Evolutionary conservation across 2,888 invertebrate genomes (phyloP).

Genomic region (Sinotaia quadrata): DNA sequence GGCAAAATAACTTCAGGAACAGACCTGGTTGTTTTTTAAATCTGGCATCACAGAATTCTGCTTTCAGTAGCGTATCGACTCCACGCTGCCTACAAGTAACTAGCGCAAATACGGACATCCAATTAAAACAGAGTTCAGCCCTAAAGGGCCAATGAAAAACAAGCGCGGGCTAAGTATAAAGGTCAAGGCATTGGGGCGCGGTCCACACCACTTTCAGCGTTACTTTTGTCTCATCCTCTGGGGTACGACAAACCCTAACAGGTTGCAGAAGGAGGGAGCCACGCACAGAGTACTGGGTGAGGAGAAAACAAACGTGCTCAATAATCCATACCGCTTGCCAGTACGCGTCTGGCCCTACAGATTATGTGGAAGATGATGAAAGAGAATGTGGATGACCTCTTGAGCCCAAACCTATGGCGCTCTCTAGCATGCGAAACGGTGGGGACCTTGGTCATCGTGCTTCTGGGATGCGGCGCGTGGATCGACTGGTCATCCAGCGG

Average conservation of each 20-base stretch:
- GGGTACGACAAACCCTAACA: neutral
- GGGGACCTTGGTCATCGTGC: constrained; percentile 87
- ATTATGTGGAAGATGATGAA: constrained; percentile 45
- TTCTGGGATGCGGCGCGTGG: constrained; percentile 85
- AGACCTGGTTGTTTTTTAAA: too few species aligned
- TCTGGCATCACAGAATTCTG: neutral
- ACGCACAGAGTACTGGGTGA: too few species aligned
- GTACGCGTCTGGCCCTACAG: neutral
- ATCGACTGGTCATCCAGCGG: constrained; percentile 79
- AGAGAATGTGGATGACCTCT: constrained; percentile 53
- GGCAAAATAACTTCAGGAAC: too few species aligned
- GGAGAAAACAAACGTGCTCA: neutral
- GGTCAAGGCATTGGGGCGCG: constrained; percentile 3
- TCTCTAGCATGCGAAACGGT: constrained; percentile 88
- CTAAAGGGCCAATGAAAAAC: constrained; percentile 6
- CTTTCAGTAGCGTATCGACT: neutral
- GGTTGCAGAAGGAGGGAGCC: too few species aligned
- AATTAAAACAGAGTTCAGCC: neutral
- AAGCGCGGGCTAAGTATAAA: constrained; percentile 18
- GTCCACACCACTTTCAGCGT: neutral
- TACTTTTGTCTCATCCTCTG: constrained; percentile 1
- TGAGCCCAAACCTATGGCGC: constrained; percentile 78
- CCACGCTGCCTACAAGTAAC: neutral
- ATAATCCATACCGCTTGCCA: neutral
- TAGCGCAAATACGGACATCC: neutral